These are phyloP conservation scores for Leptodactylus fuscus DNA, from an alignment of 2,113 vertebrate genomes.

Conservation along the genomic window DNA sequence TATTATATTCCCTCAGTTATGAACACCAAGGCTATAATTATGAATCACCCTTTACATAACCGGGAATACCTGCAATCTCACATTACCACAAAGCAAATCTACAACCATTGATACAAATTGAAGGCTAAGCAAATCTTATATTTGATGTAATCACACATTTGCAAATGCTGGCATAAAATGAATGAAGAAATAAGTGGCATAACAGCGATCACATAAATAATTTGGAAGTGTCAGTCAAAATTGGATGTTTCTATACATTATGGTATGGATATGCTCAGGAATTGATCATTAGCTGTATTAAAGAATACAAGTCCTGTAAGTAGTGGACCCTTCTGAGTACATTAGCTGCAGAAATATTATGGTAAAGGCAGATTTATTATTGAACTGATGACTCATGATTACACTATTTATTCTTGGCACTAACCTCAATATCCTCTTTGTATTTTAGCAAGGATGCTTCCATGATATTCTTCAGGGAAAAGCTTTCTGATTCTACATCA, in stretches of 20 bases:
- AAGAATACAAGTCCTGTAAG: no score
- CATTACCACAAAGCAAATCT: neutral
- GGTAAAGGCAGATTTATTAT: neutral
- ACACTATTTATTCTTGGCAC: neutral
- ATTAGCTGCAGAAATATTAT: neutral
- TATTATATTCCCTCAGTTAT: no score
- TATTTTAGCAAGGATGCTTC: conserved; percentile 77
- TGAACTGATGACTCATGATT: neutral
- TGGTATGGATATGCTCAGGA: neutral
- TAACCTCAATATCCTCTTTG: conserved; percentile 86
- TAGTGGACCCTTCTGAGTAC: no score
- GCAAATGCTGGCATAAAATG: neutral
- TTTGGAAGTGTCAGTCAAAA: no score
- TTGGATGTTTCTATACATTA: neutral
- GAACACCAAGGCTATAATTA: no score
- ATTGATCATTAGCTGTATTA: no score
- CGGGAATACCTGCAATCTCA: neutral
- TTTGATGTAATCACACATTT: neutral
- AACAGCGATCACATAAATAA: no score
- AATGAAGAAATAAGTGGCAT: neutral
- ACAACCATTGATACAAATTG: no score
- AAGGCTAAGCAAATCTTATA: no score
- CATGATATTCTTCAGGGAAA: conserved; percentile 77
- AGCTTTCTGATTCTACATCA: conserved; percentile 77
- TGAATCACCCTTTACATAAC: no score